Base-by-base conservation (phyloP, 2,797 vertebrate species). In the Hoplostethus atlanticus region DNA sequence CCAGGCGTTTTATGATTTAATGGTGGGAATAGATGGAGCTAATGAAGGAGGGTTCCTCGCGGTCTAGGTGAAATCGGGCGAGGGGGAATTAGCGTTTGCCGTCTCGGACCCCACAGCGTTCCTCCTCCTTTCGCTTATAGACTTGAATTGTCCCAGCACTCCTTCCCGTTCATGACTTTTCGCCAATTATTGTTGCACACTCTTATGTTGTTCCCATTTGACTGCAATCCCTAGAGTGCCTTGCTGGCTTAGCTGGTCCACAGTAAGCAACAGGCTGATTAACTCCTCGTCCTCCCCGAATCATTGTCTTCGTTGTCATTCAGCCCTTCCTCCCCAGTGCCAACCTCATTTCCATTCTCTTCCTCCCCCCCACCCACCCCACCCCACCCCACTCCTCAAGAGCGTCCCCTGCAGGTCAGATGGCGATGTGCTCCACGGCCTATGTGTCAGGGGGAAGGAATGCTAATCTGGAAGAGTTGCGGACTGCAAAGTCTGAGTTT, bases 361-460 rank as follows among this genome's bases (percentile, higher is more conserved):
- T 46, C 64, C 64, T 51, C 34, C 34, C 6, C 34, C 34, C 34
- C 31, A 7, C 40, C 54, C 55, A 44, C 36, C 6, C 21, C 6
- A 50, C 62, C 64, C 47, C 61, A 51, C 55, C 52, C 60, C 34
- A 16, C 21, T 76, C 58, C 60, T 65, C 48, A 82, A 80, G 84
- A 82, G 79, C 71, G 66, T 62, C 85, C 82, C 73, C 82, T 87
- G 76, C 96, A 94, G 95, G 95, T 95, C 93, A 95, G 94, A 96
- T 95, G 94, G 94, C 95, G 92, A 94, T 96, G 94, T 95, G 92
- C 93, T 94, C 93, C 92, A 91, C 94, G 91, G 95, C 93, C 91
- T 93, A 94, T 95, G 95, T 95, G 96, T 97, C 95, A 97, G 95
- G 95, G 31, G 96, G 96, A 97, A 97, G 95, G 96, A 97, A 97